phyloP scores from a whole-genome alignment of 2,113 vertebrate genomes.

The Cyanistes caeruleus region DNA sequence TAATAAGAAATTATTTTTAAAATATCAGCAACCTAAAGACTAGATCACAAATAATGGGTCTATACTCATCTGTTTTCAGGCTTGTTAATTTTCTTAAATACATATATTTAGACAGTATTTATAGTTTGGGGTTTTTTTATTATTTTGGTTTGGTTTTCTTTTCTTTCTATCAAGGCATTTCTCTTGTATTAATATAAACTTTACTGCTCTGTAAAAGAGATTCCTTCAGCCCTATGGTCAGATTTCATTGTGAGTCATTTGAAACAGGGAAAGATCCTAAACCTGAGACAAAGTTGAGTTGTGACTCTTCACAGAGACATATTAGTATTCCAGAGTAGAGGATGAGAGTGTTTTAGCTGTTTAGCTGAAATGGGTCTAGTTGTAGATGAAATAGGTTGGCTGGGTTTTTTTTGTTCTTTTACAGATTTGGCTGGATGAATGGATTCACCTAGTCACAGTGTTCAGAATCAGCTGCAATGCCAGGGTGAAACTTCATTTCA shows the following conservation, averaged over 20 bases:
- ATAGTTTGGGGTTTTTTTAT: neutral
- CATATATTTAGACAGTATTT: neutral
- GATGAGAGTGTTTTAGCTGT: neutral
- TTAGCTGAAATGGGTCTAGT: neutral
- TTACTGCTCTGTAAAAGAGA: neutral
- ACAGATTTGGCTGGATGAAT: neutral
- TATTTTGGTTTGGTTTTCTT: neutral
- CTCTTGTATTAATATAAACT: neutral
- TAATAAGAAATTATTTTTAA: neutral
- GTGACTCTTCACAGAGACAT: neutral
- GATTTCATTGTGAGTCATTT: neutral
- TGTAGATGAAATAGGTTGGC: neutral
- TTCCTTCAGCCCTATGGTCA: neutral
- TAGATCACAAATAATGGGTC: neutral
- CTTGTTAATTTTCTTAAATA: neutral
- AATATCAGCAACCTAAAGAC: neutral
- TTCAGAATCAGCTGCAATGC: neutral
- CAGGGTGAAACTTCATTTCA: neutral
- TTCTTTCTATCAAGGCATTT: neutral
- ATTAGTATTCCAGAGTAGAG: neutral
- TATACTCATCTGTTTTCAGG: neutral
- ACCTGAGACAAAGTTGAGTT: neutral
- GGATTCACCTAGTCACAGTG: neutral
- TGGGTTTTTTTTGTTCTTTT: accelerated
- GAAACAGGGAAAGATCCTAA: neutral